Conservation (phyloP, 1,140 invertebrate genomes). For the Idris sp. region DNA sequence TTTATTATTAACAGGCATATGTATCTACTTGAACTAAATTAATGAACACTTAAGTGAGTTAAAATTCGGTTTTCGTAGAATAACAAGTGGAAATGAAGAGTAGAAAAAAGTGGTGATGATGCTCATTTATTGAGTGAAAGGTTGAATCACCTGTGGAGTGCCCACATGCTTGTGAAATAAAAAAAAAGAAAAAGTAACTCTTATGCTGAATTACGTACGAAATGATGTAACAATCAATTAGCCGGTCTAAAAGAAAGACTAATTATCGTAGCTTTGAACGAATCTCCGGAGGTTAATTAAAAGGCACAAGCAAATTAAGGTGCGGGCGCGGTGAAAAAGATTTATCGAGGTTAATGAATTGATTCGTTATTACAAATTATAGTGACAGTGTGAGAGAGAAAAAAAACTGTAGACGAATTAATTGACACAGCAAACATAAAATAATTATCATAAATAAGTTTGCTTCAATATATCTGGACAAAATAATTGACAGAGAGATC, state of each 20-base stretch:
- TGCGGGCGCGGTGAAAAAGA: constrained; percentile 23
- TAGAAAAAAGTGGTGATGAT: no score
- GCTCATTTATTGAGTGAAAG: background rate
- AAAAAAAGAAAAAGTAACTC: constrained; percentile 3
- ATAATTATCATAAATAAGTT: no score
- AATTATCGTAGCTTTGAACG: constrained; percentile 38
- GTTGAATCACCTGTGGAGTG: constrained; percentile 2
- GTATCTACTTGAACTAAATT: constrained; percentile 4
- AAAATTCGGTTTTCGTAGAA: no score
- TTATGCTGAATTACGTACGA: constrained; percentile 17
- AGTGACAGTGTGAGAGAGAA: no score
- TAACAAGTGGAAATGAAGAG: no score
- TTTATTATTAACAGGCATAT: constrained; percentile 32
- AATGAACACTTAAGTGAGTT: no score
- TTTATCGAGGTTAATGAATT: constrained; percentile 52
- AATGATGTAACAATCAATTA: constrained; percentile 55
- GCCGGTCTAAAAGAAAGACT: constrained; percentile 36
- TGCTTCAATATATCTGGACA: no score
- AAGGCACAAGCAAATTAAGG: constrained; percentile 49
- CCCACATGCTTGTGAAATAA: background rate
- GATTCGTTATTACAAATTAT: constrained; percentile 53
- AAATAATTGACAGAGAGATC: no score
- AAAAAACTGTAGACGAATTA: no score
- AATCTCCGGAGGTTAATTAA: constrained; percentile 56
- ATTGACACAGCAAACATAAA: no score